Evolutionary conservation across 2,113 vertebrate species (phyloP).

Genomic region (Stercorarius parasiticus): DNA sequence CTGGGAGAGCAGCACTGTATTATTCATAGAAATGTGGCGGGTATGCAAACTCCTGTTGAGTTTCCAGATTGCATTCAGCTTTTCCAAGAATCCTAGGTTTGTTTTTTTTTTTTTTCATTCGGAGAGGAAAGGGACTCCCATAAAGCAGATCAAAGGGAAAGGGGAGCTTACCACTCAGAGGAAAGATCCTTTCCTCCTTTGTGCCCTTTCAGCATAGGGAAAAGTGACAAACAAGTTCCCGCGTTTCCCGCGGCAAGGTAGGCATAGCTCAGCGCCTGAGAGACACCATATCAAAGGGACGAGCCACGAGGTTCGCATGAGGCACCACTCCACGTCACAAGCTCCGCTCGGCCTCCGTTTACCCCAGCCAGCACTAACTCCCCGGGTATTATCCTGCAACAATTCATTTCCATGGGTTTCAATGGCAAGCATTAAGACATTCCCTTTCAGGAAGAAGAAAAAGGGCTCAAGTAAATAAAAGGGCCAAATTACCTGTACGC

Average conservation of each 20-base stretch:
- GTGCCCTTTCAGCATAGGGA: neutral
- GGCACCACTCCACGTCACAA: neutral
- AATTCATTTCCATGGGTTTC: neutral
- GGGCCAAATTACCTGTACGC: neutral
- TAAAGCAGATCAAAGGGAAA: constrained; percentile 38
- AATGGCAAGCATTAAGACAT: neutral
- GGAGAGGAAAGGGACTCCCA: neutral
- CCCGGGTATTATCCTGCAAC: neutral
- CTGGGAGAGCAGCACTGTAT: neutral
- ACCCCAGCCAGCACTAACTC: neutral
- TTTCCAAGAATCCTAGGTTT: neutral
- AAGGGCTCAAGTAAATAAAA: constrained; percentile 18
- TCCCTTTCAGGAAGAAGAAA: neutral
- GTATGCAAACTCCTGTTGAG: neutral
- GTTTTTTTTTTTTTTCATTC: neutral
- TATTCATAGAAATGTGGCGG: neutral
- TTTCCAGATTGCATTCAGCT: constrained; percentile 5
- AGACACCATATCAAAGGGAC: constrained; percentile 3
- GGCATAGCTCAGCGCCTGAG: neutral
- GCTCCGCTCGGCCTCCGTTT: neutral
- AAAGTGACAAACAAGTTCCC: constrained; percentile 31
- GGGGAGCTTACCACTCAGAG: neutral
- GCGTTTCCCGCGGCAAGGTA: neutral
- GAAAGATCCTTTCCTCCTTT: neutral
- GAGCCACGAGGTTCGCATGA: neutral